Base-by-base conservation (phyloP, 2,797 vertebrate genomes). In the Poecilia velifera region DNA sequence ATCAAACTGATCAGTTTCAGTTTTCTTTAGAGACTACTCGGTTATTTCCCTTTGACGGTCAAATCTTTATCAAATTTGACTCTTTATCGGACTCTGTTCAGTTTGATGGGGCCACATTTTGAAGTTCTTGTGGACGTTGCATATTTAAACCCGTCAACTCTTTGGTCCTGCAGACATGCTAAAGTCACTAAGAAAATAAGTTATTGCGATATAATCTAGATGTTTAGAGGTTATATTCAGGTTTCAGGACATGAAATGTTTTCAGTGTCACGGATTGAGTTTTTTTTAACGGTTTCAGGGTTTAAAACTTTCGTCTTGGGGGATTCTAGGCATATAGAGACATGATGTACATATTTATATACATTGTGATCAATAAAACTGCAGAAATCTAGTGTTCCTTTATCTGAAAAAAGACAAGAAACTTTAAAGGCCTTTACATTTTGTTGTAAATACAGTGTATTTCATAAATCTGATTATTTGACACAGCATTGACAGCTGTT, bases 71-170 rank as follows among this genome's bases (percentile, higher is more conserved):
- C 16, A 39, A 66, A 68, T 41, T 41, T 12, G 36, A 39, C 6
- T 66, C 62, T 39, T 39, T 66, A 39, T 9, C 6, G 22, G 22
- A 13, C 7, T 22, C 22, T 41, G 22, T 25, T 68, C 36, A 25
- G 47, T 31, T 53, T 31, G n/a, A 25, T 0, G 10, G 10, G 3
- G 20, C 22, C 36, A 4, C 76, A 36, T 45, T 47, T 18, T n/a
- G 3, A 31, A 28, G 34, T 73, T 51, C 46, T 72, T 79, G 68
- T 79, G n/a, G 13, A 51, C 51, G 81, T 57, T 81, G 62, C 83
- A 36, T 76, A 51, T 81, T 76, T 80, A 75, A 43, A 68, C 20
- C 81, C 49, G 3, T 41, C 10, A 6, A 4, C 28, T 3, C 41
- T 76, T 39, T 80, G 31, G 8, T 43, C 45, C 39, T 39, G 4